Evolutionary conservation across 1,140 invertebrate genomes (phyloP).

Genomic region (Lepidotrigona ventralis): DNA sequence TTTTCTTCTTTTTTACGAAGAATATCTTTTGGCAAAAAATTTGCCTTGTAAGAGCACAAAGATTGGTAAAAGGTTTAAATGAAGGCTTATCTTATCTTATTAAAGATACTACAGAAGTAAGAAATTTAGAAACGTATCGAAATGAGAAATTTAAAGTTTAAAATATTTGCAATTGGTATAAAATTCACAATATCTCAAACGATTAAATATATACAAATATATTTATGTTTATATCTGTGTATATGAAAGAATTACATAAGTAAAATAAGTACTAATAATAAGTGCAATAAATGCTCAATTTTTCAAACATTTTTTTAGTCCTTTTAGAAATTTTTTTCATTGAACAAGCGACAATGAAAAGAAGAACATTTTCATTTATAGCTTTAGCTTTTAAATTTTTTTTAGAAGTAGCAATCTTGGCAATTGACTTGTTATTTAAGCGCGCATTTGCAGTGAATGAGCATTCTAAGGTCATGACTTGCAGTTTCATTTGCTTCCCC

Average conservation of each 20-base stretch:
- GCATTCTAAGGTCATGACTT: slow-evolving; percentile 27
- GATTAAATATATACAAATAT: neutral
- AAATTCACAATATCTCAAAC: neutral
- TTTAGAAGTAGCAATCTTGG: neutral
- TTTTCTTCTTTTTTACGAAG: neutral
- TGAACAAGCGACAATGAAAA: neutral
- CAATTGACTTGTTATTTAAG: neutral
- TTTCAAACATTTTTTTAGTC: too few species aligned
- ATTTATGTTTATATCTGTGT: too few species aligned
- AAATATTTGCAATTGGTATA: neutral
- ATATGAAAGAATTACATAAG: too few species aligned
- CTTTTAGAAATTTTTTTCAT: neutral
- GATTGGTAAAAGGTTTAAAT: too few species aligned
- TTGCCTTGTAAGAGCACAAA: neutral
- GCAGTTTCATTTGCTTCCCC: slow-evolving; percentile 37
- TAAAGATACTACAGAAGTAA: neutral
- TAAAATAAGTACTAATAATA: too few species aligned
- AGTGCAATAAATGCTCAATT: too few species aligned
- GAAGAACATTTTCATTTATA: neutral
- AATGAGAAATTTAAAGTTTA: neutral
- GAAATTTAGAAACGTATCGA: neutral
- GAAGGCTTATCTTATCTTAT: neutral
- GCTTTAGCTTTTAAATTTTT: neutral
- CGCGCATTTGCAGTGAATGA: slow-evolving; percentile 24
- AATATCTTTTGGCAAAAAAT: neutral